phyloP scores from a whole-genome alignment of 2,113 vertebrate genomes.

The Gopherus flavomarginatus region DNA sequence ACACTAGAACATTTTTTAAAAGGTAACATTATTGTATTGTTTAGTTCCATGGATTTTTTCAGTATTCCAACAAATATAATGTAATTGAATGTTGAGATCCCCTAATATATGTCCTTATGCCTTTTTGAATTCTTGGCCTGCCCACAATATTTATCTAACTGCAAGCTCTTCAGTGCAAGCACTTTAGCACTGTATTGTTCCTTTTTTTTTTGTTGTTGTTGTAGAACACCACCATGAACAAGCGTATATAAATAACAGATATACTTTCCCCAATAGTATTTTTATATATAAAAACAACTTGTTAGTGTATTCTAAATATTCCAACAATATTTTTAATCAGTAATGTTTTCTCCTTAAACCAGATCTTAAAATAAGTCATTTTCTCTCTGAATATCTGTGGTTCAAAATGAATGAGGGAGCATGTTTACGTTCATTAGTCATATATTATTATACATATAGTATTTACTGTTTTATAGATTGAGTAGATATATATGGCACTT shows the following conservation, averaged over 20 bases:
- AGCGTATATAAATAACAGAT: not conserved
- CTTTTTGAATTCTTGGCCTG: not conserved
- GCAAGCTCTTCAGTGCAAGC: not conserved
- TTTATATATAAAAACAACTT: not conserved
- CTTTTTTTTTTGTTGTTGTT: not conserved
- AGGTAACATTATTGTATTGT: not conserved
- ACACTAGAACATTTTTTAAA: not conserved
- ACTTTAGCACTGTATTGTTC: rapidly evolving
- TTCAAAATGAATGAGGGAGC: slow-evolving; percentile 33
- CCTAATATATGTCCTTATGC: not conserved
- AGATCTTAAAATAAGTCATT: not conserved
- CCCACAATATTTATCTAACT: rapidly evolving
- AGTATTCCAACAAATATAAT: not conserved
- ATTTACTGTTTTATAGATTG: slow-evolving; percentile 4
- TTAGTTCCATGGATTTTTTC: not conserved
- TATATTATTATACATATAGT: not conserved
- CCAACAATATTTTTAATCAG: not conserved
- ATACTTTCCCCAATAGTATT: not conserved
- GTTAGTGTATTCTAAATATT: not conserved
- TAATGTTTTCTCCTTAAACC: not conserved
- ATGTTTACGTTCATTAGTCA: not conserved
- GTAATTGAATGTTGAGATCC: not conserved
- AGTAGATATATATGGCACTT: not conserved
- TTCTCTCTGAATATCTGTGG: not conserved
- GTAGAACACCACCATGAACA: not conserved